A percentile compares a stretch with the other conserved stretches of the same genome.
phyloP scores from a whole-genome alignment of 2,888 invertebrate genomes.

The Sialis lutaria region DNA sequence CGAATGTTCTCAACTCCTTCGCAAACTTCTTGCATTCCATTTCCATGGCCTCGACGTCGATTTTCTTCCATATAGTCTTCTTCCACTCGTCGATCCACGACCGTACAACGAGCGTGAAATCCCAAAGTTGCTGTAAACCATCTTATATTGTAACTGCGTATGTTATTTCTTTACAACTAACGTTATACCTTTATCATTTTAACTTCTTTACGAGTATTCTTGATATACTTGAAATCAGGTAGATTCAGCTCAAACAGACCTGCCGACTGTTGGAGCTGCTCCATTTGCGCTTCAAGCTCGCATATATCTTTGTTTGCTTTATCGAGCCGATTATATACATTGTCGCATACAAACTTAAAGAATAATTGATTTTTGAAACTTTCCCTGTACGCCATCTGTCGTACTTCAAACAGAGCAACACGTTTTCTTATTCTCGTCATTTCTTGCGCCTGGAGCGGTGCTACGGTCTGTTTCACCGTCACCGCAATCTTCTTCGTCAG shows the following conservation, averaged over 20 bases:
- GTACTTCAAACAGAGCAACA: conserved; percentile 61
- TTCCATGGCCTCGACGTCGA: conserved; percentile 89
- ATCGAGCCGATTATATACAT: conserved; percentile 53
- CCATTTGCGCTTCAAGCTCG: conserved; percentile 49
- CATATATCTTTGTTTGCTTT: conserved; percentile 45
- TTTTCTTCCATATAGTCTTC: conserved; percentile 81
- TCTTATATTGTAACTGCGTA: neutral
- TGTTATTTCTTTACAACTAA: neutral
- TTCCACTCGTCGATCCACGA: conserved; percentile 85
- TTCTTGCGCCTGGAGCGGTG: conserved; percentile 76
- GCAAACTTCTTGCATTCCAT: conserved; percentile 85
- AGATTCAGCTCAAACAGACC: conserved; percentile 71
- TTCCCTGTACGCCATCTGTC: conserved; percentile 59
- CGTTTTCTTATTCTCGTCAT: conserved; percentile 73
- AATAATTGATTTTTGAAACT: conserved; percentile 43
- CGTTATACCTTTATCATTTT: conserved; percentile 45
- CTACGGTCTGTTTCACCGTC: conserved; percentile 68
- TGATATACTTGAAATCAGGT: conserved; percentile 65
- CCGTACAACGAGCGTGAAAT: conserved; percentile 65
- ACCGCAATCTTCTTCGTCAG: conserved; percentile 70
- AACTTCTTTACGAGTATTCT: conserved; percentile 58
- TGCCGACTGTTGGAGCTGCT: conserved; percentile 52
- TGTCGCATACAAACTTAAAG: conserved; percentile 42
- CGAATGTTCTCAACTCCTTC: conserved; percentile 62
- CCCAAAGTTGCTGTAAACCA: conserved; percentile 58